Percentiles rank a stretch among this genome's conserved stretches.
phyloP scores from a whole-genome alignment of 2,888 invertebrate species.

The Argyresthia albistria region DNA sequence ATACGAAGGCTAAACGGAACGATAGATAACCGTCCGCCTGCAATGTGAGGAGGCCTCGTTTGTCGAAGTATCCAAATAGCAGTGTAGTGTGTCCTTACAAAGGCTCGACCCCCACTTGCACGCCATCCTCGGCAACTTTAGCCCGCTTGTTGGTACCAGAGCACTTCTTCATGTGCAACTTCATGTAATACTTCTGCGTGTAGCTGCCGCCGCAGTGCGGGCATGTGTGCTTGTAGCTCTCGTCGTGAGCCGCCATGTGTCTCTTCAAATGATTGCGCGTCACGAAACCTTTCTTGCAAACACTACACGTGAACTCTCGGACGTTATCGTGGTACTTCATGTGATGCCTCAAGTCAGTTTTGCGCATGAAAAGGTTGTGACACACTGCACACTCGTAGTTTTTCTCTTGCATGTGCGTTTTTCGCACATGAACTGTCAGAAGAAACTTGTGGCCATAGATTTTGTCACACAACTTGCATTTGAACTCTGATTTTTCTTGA shows the following conservation, averaged over 20 bases:
- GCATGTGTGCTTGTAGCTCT: not conserved
- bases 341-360: slow-evolving; percentile 1
- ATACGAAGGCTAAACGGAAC: no score
- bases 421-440: not conserved
- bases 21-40: no score
- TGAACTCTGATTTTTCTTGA: not conserved
- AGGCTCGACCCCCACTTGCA: no score
- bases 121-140: no score
- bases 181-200: not conserved
- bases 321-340: not conserved
- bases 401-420: not conserved
- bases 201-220: not conserved
- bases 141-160: not conserved
- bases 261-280: not conserved
- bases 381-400: slow-evolving; percentile 2
- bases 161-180: not conserved
- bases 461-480: not conserved
- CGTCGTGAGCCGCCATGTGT: not conserved
- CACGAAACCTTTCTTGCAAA: not conserved
- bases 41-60: no score
- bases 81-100: no score
- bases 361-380: not conserved
- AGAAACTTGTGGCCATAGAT: not conserved
- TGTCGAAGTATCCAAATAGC: no score
- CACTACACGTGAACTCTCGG: not conserved